Percentiles rank a stretch among this genome's conserved stretches.
Evolutionary conservation across 2,113 vertebrate species (phyloP).

Genomic region (Peromyscus polionotus): DNA sequence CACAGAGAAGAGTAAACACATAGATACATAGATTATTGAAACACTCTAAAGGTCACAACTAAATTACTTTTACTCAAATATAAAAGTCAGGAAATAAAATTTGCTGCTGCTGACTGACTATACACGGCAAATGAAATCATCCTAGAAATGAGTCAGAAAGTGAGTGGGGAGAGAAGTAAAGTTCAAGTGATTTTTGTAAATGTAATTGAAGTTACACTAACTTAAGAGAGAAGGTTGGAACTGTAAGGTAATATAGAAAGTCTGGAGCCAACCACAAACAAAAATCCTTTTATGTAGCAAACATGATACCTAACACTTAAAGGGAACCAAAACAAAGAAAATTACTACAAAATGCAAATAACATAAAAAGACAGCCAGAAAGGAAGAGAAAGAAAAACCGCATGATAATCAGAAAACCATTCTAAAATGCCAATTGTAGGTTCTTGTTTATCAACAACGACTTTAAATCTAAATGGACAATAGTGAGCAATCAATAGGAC

Average conservation of each 20-base stretch:
- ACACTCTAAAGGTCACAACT: constrained; percentile 9
- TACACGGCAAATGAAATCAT: background rate
- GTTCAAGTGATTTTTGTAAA: background rate
- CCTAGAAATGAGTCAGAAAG: background rate
- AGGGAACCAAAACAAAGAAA: background rate
- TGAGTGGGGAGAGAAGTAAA: background rate
- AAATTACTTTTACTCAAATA: background rate
- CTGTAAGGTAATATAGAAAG: background rate
- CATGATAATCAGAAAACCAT: background rate
- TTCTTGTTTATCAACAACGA: background rate
- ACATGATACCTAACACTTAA: background rate
- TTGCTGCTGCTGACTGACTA: background rate
- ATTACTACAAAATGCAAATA: background rate
- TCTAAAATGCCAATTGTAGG: background rate
- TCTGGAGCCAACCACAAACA: background rate
- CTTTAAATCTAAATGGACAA: background rate
- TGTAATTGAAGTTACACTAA: background rate
- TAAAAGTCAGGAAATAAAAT: constrained; percentile 11
- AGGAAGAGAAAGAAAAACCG: background rate
- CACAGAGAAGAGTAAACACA: background rate
- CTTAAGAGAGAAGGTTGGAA: background rate
- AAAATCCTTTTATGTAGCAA: background rate
- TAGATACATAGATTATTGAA: background rate
- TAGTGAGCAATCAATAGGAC: background rate
- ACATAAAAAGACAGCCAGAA: background rate